Base-by-base conservation (phyloP, 2,888 invertebrate genomes). In the Eucera pruinosa region DNA sequence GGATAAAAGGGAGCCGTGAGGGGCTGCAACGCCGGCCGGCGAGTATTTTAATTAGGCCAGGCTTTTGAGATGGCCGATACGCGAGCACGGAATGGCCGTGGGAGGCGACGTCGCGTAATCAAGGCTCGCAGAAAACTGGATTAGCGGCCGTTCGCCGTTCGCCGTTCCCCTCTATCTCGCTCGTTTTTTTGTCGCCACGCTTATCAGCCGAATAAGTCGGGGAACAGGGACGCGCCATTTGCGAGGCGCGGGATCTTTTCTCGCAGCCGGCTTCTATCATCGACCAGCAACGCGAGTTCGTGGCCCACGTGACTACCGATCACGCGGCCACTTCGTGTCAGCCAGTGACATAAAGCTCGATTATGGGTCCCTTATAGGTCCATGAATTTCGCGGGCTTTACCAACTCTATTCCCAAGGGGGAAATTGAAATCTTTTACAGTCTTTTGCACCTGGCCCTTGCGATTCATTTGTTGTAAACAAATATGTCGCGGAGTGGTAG, bases 171-270 rank as follows among this genome's bases (percentile, higher is more conserved):
- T 50, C 41, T 55, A 43, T 58, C 48, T 36, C 58, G 52, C 66
- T 41, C 65, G 71, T 64, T 78, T 77, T n/a, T n/a, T 77, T 64
- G 64, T 70, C 78, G 52, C 72, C 64, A 55, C 65, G 75, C 75
- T 82, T 82, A 82, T 82, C 81, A 66, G 48, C 62, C 81, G 82
- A n/a, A 82, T 82, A 82, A 82, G 75, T 76, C 67, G 64, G 45
- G 43, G 71, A 79, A 78, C 75, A 72, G 41, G 75, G 52, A 75
- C 78, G 75, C 73, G 64, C 81, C 82, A 78, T 82, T 82, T 82
- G 72, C 75, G 41, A 33, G 71, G 23, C 47, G 20, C 11, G 47
- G 27, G 27, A 65, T 64, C 58, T 54, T 78, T 67, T 79, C 75
- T 82, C 78, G 70, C 33, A 64, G 60, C 67, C 69, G 54, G 70